phyloP scores from a whole-genome alignment of 2,113 vertebrate species.

The Pomatorhinus ruficollis region DNA sequence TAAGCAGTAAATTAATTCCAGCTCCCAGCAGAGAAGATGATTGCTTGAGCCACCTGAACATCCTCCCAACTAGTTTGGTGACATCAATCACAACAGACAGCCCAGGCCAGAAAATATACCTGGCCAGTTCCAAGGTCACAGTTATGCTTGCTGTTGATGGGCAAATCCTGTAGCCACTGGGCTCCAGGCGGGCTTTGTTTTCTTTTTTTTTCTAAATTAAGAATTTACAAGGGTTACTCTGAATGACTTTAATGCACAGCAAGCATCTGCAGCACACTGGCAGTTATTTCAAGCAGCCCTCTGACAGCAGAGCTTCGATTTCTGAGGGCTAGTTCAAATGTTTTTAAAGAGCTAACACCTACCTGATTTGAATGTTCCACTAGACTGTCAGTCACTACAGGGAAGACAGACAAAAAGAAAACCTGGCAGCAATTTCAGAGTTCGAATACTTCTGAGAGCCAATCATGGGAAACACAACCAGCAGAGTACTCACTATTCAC shows the following conservation, averaged over 20 bases:
- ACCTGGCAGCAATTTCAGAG: not conserved
- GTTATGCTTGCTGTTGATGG: not conserved
- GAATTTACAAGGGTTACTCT: not conserved
- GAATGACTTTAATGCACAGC: not conserved
- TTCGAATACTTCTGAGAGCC: not conserved
- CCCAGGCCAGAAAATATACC: not conserved
- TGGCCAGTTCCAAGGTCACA: not conserved
- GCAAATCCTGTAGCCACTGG: not conserved
- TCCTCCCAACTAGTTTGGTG: not conserved
- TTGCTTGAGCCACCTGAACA: not conserved
- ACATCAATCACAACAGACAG: not conserved
- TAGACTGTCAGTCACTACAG: not conserved
- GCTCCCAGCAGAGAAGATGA: conserved; percentile 41
- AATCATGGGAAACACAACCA: not conserved
- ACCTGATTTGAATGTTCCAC: not conserved
- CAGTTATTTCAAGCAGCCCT: not conserved
- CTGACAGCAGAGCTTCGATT: not conserved
- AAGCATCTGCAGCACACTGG: not conserved
- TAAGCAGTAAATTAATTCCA: not conserved
- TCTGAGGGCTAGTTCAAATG: not conserved
- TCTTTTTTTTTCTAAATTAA: not conserved
- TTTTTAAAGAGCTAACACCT: not conserved
- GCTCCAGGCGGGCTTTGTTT: not conserved
- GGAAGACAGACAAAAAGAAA: not conserved
- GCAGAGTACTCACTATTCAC: not conserved